Evolutionary conservation across 1,140 invertebrate genomes (phyloP), one percentile per base, ranked within the genome.

Genomic region (Melitaea cinxia): DNA sequence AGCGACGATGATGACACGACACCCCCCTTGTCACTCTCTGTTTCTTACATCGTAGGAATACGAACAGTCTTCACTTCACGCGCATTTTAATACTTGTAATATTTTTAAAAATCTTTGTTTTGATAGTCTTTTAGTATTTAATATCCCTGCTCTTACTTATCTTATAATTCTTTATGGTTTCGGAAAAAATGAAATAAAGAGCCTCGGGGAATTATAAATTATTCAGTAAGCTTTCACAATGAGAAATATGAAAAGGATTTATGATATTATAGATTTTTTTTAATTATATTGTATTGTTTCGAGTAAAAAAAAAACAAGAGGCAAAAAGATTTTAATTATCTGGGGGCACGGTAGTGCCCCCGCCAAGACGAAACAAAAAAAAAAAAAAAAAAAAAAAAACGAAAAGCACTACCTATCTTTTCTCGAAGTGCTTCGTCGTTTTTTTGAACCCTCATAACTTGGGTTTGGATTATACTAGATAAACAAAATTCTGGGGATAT

Each of bases 91-190:
- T 84, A 78, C 82, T 82, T 71, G 72, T 79, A 78, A 84, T 71
- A 83, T 85, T 74, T 83, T 82, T 78, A 73, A 82, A 80, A 83
- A 82, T 78, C 75, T 82, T 83, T 75, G 68, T 80, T 61, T 61
- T 77, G 82, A 86, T 87, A 80, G 77, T 78, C 76, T 83, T 88
- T 90, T 83, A 88, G 86, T 90, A 88, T 85, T 88, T 88, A 88
- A 88, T 86, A 83, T 85, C 77, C 73, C 77, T 78, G 61, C 64
- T 73, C 75, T 77, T 68, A 74, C 56, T 70, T 37, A 77, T 62
- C 62, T 65, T 67, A 61, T 15, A 17, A 19, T 17, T 17, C 60
- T 72, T 58, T 59, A 39, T 65, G 35, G 58, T 30, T 60, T 42
- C 50, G 21, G 39, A 21, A 58, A 63, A 74, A 70, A 74, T 73